phyloP scores from a whole-genome alignment of 1,140 invertebrate genomes.

The Nasonia giraulti region DNA sequence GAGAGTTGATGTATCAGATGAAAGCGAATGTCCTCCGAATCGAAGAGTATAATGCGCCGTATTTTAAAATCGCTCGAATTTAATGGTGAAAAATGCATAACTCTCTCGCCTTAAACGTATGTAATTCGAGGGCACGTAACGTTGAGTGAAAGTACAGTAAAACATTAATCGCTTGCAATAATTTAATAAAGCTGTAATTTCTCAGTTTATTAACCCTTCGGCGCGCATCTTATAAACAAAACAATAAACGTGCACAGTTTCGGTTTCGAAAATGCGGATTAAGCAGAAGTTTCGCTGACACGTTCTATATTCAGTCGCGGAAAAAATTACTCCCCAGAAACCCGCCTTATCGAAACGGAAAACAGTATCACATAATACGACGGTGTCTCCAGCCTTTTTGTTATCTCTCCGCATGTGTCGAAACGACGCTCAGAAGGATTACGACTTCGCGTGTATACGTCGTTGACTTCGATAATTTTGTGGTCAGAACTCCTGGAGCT shows the following conservation, averaged over 20 bases:
- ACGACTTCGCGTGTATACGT: background rate
- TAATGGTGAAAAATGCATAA: slow-evolving; percentile 3
- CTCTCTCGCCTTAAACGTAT: background rate
- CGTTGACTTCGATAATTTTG: slow-evolving; percentile 43
- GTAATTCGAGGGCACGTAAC: background rate
- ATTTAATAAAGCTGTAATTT: background rate
- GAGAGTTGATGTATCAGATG: slow-evolving; percentile 16
- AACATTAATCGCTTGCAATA: background rate
- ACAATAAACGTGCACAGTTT: background rate
- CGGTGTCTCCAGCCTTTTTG: background rate
- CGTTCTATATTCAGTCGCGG: background rate
- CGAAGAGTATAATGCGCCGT: background rate
- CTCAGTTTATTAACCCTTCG: background rate
- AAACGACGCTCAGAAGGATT: slow-evolving; percentile 15
- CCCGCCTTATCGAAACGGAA: slow-evolving; percentile 40
- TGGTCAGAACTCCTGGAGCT: slow-evolving; percentile 45
- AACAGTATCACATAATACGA: slow-evolving; percentile 1
- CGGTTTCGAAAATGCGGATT: background rate
- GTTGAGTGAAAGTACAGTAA: background rate
- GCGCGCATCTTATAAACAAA: background rate
- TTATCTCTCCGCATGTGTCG: background rate
- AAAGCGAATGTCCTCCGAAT: slow-evolving; percentile 23
- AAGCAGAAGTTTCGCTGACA: background rate
- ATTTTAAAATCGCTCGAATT: background rate
- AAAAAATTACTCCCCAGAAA: slow-evolving; percentile 10